A percentile compares a stretch with the other conserved stretches of the same genome.
Evolutionary conservation across 2,888 invertebrate genomes (phyloP).

Genomic region (Parnassius apollo): DNA sequence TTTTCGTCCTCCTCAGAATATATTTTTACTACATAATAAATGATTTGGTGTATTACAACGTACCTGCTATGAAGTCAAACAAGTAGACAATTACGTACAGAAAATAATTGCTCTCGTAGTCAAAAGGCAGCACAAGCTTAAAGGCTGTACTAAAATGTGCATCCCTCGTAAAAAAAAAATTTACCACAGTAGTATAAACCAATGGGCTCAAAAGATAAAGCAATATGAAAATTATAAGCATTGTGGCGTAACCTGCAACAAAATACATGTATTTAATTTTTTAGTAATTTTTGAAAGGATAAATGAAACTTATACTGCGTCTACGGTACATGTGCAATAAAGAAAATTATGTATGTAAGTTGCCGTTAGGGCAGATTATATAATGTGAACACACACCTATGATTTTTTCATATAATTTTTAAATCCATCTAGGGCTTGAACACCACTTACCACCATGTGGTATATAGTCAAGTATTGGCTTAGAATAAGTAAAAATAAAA

Average conservation of each 20-base stretch:
- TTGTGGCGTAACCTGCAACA: conserved; percentile 7
- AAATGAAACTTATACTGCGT: too few species aligned
- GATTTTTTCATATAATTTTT: too few species aligned
- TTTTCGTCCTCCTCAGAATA: too few species aligned
- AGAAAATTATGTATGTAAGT: too few species aligned
- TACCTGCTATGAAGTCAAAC: conserved; percentile 12
- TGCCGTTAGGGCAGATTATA: too few species aligned
- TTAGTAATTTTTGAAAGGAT: not conserved
- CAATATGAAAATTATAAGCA: not conserved
- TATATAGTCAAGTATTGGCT: too few species aligned
- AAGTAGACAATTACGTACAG: conserved; percentile 11
- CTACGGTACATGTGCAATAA: too few species aligned
- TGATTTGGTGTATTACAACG: not conserved
- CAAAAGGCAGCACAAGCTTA: conserved; percentile 9
- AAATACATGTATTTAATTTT: not conserved
- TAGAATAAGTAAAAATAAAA: too few species aligned
- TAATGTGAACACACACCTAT: too few species aligned
- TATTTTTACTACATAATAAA: too few species aligned
- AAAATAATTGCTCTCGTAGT: conserved; percentile 1
- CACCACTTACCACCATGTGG: too few species aligned
- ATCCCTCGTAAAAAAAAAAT: conserved; percentile 3
- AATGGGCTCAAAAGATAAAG: conserved; percentile 8
- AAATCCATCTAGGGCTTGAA: too few species aligned
- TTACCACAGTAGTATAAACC: not conserved
- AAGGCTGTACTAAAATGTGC: conserved; percentile 2